A percentile compares a stretch with the other conserved stretches of the same genome.
phyloP scores from a whole-genome alignment of 1,140 invertebrate species.

The Armadillidium nasatum region DNA sequence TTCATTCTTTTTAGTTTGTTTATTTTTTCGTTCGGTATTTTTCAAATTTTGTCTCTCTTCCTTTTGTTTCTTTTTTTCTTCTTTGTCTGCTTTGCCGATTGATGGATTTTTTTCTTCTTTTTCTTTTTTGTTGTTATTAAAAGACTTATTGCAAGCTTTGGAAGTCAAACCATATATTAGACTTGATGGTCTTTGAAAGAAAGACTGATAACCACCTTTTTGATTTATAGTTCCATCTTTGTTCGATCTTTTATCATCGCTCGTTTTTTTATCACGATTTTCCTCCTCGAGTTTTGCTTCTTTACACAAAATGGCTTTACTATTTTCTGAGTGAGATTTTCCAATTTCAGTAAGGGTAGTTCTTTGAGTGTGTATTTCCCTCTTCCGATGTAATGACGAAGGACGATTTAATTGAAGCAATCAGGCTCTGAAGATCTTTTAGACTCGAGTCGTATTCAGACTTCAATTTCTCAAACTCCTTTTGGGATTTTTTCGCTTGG shows the following conservation, averaged over 20 bases:
- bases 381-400: slow-evolving; percentile 6
- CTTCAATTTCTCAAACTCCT: slow-evolving; percentile 34
- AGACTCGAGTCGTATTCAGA: slow-evolving; percentile 22
- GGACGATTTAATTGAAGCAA: slow-evolving; percentile 8
- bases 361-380: neutral
- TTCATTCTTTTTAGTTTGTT: slow-evolving; percentile 1
- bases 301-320: neutral
- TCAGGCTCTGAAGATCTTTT: slow-evolving; percentile 6
- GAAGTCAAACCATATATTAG: slow-evolving; percentile 29
- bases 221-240: neutral
- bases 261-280: neutral
- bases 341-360: neutral
- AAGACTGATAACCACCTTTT: slow-evolving; percentile 22
- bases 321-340: too few relatives aligned
- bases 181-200: slow-evolving; percentile 30
- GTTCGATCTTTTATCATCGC: neutral
- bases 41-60: slow-evolving; percentile 19
- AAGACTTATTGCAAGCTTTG: slow-evolving; percentile 24
- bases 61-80: slow-evolving; percentile 29
- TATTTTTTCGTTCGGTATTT: slow-evolving; percentile 23
- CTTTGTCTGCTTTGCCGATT: slow-evolving; percentile 22
- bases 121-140: slow-evolving; percentile 27
- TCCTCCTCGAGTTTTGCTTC: neutral
- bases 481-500: slow-evolving; percentile 31
- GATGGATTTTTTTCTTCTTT: slow-evolving; percentile 21